These are phyloP conservation scores for Spicauda simplicius DNA, from an alignment of 2,888 invertebrate genomes.

Conservation along the genomic window DNA sequence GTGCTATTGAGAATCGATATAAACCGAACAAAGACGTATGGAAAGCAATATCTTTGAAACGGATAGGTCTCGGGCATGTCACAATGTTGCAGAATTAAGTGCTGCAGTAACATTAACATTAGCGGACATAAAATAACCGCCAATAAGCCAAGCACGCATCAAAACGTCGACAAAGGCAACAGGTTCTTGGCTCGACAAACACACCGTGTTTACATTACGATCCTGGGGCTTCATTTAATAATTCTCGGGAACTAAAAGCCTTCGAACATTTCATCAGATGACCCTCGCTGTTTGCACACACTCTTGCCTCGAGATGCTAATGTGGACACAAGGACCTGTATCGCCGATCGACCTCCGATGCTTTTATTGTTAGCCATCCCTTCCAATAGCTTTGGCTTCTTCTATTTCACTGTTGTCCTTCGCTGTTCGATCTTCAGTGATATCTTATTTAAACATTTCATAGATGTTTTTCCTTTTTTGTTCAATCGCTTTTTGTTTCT, in stretches of 20 bases:
- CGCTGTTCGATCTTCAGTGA: conserved; percentile 69
- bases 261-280: conserved; percentile 85
- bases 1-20: conserved; percentile 47
- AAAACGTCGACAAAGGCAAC: conserved; percentile 79
- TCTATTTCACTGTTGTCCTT: conserved; percentile 72
- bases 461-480: conserved; percentile 37
- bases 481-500: conserved; percentile 38
- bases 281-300: conserved; percentile 84
- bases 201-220: conserved; percentile 81
- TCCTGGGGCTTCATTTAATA: conserved; percentile 85
- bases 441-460: conserved; percentile 68
- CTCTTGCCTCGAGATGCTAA: conserved; percentile 83
- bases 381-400: conserved; percentile 72
- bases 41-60: conserved; percentile 45
- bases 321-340: conserved; percentile 84
- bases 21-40: conserved; percentile 51
- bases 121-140: conserved; percentile 81
- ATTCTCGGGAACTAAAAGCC: conserved; percentile 86
- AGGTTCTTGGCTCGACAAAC: conserved; percentile 81
- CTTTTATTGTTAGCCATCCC: conserved; percentile 74
- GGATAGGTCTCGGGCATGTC: conserved; percentile 48
- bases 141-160: conserved; percentile 81
- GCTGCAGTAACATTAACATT: conserved; percentile 76
- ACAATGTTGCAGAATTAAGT: conserved; percentile 77
- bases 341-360: conserved; percentile 81